Evolutionary conservation across 2,113 vertebrate genomes (phyloP), one percentile per base, ranked within the genome.

Genomic region (Pseudorasbora parva): DNA sequence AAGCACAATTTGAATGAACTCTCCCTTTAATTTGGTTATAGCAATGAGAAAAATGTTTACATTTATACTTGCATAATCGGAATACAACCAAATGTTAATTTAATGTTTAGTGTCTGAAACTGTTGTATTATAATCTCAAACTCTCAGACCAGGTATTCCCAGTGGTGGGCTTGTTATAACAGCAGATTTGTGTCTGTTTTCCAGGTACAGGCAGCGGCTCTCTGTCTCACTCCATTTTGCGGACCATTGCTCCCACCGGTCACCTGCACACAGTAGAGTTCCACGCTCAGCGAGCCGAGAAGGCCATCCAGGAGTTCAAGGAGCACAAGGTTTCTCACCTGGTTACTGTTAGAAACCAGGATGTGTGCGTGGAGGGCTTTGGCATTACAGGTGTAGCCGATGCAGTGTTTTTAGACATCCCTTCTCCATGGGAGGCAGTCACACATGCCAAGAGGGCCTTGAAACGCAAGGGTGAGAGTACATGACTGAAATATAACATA

Each of bases 221-320:
- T 0, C 96, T 99, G 12, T 99, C 98, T 69, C 98, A 99, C 0
- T 96, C 98, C 80, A 95, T 99, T 88, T 95, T 99, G 86, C 95
- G 98, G 51, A 97, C 95, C 25, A 94, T 99, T 5, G 97, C 97
- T 27, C 98, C 98, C 71, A 96, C 95, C 0, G 98, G 98, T 5
- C 97, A 97, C 91, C 94, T 99, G 17, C 96, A 99, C 93, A 99
- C 98, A 0, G 97, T 98, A 80, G 98, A 99, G 93, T 99, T 99
- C 89, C 98, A 99, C 90, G 94, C 97, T 82, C 96, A 99, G 91
- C 94, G 97, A 4, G 97, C 98, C 0, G 94, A 97, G 90, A 97
- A 96, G 89, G 98, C 93, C 0, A 87, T 74, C 0, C 94, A 98
- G 91, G 98, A 99, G 92, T 99, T 99, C 90, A 88, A 47, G 49